A percentile compares a stretch with the other conserved stretches of the same genome.
Conservation (phyloP, 1,140 invertebrate species). For the Orius insidiosus region DNA sequence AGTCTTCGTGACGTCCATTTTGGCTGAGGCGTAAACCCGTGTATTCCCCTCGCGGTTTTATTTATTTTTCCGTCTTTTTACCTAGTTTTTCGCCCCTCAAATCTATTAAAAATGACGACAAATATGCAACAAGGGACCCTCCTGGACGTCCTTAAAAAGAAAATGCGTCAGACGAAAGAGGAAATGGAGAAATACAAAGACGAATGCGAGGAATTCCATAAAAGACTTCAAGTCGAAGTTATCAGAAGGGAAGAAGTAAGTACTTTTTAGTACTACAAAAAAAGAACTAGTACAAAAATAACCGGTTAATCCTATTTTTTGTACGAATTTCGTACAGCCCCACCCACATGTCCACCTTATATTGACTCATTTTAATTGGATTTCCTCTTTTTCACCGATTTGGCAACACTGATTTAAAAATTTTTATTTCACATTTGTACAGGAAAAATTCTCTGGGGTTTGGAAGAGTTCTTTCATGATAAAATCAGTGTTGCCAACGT, state of each 20-base stretch:
- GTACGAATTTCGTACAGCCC: background rate
- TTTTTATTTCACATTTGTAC: no score
- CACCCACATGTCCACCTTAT: no score
- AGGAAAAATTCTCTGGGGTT: no score
- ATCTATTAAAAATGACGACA: constrained; percentile 70
- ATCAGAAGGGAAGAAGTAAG: constrained; percentile 91
- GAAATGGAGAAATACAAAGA: constrained; percentile 96
- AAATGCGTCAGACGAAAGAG: constrained; percentile 95
- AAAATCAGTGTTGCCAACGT: no score
- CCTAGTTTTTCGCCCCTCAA: no score
- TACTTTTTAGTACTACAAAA: no score
- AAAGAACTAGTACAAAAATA: background rate
- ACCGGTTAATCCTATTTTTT: no score
- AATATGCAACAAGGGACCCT: constrained; percentile 73
- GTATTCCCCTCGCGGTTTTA: no score
- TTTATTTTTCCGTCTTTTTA: no score
- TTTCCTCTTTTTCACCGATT: background rate
- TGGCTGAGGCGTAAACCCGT: constrained; percentile 1
- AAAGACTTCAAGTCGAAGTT: constrained; percentile 75
- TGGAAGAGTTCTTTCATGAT: no score
- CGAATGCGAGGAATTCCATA: constrained; percentile 81
- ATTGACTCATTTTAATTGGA: background rate
- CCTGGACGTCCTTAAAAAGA: constrained; percentile 93
- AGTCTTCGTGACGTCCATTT: constrained; percentile 5
- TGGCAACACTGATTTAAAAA: no score